Evolutionary conservation across 1,140 invertebrate species (phyloP).

Genomic region (Contarinia nasturtii): DNA sequence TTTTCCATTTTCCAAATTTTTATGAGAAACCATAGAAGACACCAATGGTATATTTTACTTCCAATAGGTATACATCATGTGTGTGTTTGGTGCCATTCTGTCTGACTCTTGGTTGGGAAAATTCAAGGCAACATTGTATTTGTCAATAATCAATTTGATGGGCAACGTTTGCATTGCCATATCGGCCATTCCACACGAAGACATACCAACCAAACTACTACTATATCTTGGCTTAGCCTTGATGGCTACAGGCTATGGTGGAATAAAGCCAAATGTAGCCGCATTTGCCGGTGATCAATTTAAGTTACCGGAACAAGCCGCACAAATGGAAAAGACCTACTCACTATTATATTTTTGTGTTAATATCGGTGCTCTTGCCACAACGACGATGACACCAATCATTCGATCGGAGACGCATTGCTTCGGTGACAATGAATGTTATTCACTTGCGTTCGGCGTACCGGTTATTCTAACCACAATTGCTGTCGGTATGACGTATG

Average conservation of each 20-base stretch:
- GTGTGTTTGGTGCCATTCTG: conserved; percentile 71
- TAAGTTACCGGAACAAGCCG: conserved; percentile 32
- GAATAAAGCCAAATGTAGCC: conserved; percentile 70
- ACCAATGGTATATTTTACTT: too few relatives aligned
- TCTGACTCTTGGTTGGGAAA: conserved; percentile 77
- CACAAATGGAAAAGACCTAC: conserved; percentile 47
- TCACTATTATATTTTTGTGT: conserved; percentile 69
- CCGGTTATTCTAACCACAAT: conserved; percentile 51
- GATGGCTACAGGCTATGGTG: conserved; percentile 52
- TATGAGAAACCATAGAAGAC: too few relatives aligned
- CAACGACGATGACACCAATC: conserved; percentile 56
- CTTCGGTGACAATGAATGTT: conserved; percentile 46
- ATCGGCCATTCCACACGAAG: conserved; percentile 25
- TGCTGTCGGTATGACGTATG: conserved; percentile 36
- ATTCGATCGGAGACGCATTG: conserved; percentile 47
- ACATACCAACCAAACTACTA: conserved; percentile 21
- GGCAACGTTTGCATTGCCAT: conserved; percentile 45
- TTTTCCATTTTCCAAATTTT: too few relatives aligned
- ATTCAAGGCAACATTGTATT: conserved; percentile 52
- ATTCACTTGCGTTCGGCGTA: conserved; percentile 59
- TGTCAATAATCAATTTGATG: conserved; percentile 50
- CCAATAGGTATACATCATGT: too few relatives aligned
- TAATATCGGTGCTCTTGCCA: conserved; percentile 58
- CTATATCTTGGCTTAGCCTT: conserved; percentile 30
- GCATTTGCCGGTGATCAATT: conserved; percentile 75